Base-by-base conservation (phyloP, 2,113 vertebrate genomes). In the Mola mola region DNA sequence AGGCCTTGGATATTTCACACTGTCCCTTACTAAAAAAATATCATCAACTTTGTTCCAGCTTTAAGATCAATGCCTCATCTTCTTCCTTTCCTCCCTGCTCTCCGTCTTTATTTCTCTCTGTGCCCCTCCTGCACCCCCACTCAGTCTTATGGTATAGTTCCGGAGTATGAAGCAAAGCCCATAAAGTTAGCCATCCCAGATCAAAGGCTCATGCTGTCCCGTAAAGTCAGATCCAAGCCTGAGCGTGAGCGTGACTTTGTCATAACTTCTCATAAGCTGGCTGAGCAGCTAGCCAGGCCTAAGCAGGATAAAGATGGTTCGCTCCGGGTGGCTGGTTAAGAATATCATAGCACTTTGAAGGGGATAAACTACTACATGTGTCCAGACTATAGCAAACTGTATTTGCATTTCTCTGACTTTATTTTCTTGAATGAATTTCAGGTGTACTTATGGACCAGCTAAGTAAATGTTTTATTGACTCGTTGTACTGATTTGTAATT, bases 201-300 rank as follows among this genome's bases (percentile, higher is more conserved):
- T 86, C 72, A 87, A 82, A 86, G 75, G 36, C 60, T 41, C 46
- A 5, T 9, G 11, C 51, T 73, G 47, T 72, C 72, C 81, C 59
- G 46, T 84, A 81, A 81, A 79, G 36, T 61, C 13, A 26, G 63
- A 79, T 84, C 67, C 84, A 85, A 86, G 71, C 57, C 29, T 16
- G 33, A 60, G 63, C 33, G 15, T 31, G 31, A 72, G 56, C 61
- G 9, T 9, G 7, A 52, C 41, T 22, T 57, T 77, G 80, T 74
- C 75, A 83, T 79, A 84, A 79, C 59, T 74, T 68, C 53, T 78
- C 58, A 73, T 81, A 67, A 74, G 66, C 53, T 49, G 44, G 29
- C 25, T 28, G 34, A 71, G 61, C 63, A 26, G 50, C 40, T 63
- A 34, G 37, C 69, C 49, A 21, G 62, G 36, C 53, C 71, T 66